phyloP scores from a whole-genome alignment of 2,888 invertebrate species.

The Epistrophe grossulariae region DNA sequence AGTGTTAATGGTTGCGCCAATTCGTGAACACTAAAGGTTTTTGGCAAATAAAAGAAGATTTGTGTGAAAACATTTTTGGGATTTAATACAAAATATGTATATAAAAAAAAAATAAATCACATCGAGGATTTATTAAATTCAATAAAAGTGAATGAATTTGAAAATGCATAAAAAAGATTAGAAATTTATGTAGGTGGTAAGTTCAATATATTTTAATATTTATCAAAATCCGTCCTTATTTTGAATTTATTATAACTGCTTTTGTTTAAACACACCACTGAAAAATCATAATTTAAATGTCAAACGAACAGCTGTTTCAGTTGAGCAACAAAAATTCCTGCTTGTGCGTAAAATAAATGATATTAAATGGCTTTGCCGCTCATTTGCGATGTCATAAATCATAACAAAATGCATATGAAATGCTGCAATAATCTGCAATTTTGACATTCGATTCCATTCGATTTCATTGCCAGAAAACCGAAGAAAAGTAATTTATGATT shows the following conservation, averaged over 20 bases:
- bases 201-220: too few relatives aligned
- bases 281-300: neutral
- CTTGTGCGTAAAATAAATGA: neutral
- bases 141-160: too few relatives aligned
- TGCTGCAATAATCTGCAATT: neutral
- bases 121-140: too few relatives aligned
- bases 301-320: neutral
- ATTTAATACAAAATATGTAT: neutral
- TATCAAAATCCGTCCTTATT: too few relatives aligned
- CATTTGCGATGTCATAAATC: conserved; percentile 59
- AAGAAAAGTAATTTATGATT: conserved; percentile 61
- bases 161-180: too few relatives aligned
- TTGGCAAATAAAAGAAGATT: neutral
- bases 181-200: too few relatives aligned
- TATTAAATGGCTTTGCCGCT: conserved; percentile 10
- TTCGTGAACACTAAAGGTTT: neutral
- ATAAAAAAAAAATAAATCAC: too few relatives aligned
- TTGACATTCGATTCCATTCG: conserved; percentile 53
- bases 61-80: neutral
- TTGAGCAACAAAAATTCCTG: neutral
- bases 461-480: conserved; percentile 41
- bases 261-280: too few relatives aligned
- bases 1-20: neutral
- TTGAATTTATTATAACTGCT: too few relatives aligned
- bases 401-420: conserved; percentile 25